These are phyloP conservation scores for Drosophila nigritarsus DNA, from an alignment of 2,888 invertebrate species.

Conservation along the genomic window DNA sequence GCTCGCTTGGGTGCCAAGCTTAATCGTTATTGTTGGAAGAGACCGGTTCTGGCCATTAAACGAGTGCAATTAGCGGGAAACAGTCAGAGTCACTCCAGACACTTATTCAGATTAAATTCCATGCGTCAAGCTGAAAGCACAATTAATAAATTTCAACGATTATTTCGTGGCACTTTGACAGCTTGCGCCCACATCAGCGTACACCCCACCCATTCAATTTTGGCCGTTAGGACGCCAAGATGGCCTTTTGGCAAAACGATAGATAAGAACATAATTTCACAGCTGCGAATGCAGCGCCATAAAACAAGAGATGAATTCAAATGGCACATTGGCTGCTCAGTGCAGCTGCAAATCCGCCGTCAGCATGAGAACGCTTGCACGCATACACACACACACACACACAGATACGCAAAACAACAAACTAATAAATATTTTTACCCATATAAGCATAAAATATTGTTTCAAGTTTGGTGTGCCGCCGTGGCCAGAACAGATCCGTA, in stretches of 20 bases:
- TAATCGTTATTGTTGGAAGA: not conserved
- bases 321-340: conserved; percentile 26
- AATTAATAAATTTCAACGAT: conserved; percentile 71
- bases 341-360: conserved; percentile 48
- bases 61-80: conserved; percentile 47
- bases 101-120: conserved; percentile 54
- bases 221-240: conserved; percentile 37
- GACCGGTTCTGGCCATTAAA: conserved; percentile 47
- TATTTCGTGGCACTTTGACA: conserved; percentile 45
- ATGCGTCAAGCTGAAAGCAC: conserved; percentile 51
- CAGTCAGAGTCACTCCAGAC: conserved; percentile 23
- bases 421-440: conserved; percentile 72
- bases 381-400: not conserved
- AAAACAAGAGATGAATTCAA: conserved; percentile 54
- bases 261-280: not conserved
- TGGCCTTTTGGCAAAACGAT: conserved; percentile 16
- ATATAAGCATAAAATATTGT: conserved; percentile 77
- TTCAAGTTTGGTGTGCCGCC: conserved; percentile 48
- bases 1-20: not conserved
- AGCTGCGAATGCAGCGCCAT: conserved; percentile 44
- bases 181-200: conserved; percentile 13
- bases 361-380: conserved; percentile 12
- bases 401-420: conserved; percentile 54
- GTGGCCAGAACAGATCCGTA: conserved; percentile 29
- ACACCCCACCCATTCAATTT: not conserved